These are phyloP conservation scores for Caenorhabditis macrosperma DNA, from an alignment of 2,888 invertebrate species.

Conservation along the genomic window DNA sequence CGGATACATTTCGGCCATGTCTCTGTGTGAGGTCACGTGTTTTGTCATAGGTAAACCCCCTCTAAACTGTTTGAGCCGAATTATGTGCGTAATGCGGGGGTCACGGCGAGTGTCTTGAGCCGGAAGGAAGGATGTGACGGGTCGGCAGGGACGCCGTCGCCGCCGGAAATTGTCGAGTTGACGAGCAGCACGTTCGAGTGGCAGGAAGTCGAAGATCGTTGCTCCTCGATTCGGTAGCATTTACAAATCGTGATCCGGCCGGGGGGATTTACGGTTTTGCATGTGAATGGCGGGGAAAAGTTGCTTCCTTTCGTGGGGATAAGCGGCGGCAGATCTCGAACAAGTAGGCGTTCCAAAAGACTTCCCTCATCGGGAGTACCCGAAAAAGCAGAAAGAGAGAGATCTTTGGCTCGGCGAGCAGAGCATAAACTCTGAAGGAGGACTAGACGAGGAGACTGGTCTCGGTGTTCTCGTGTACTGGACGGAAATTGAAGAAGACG, in stretches of 20 bases:
- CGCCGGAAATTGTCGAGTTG: constrained; percentile 3
- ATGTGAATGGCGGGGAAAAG: too few relatives aligned
- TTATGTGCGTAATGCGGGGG: constrained; percentile 20
- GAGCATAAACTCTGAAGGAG: not conserved
- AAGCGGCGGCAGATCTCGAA: not conserved
- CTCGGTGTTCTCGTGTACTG: not conserved
- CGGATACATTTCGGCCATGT: not conserved
- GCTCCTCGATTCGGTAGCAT: not conserved
- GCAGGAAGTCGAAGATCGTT: not conserved
- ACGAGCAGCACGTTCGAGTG: not conserved
- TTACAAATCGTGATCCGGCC: too few relatives aligned
- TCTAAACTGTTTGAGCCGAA: not conserved
- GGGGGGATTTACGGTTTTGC: not conserved
- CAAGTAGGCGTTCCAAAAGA: not conserved
- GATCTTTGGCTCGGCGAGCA: not conserved
- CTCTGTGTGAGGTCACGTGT: not conserved
- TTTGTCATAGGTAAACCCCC: not conserved
- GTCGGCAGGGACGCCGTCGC: constrained; percentile 13
- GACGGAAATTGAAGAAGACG: too few relatives aligned
- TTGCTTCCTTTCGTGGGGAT: not conserved
- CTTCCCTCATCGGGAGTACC: constrained; percentile 8
- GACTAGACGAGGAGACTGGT: not conserved
- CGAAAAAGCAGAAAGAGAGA: not conserved
- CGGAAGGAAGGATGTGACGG: constrained; percentile 36
- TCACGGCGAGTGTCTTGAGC: constrained; percentile 30